Evolutionary conservation across 2,113 vertebrate species (phyloP).

Genomic region (Halichoerus grypus): DNA sequence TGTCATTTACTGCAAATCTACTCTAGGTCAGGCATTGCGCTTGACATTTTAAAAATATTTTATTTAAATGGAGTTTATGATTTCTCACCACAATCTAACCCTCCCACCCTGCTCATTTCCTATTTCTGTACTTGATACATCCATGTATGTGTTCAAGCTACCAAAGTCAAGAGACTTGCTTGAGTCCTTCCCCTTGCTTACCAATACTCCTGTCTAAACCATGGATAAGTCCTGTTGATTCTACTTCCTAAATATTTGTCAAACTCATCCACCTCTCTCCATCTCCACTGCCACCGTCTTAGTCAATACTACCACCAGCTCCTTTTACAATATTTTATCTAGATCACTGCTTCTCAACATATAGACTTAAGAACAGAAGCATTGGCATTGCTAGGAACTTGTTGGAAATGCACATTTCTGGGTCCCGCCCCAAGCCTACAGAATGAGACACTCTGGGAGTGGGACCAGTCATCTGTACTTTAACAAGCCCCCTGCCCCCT

Average conservation of each 20-base stretch:
- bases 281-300: background rate
- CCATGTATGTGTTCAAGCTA: background rate
- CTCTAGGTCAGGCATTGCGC: background rate
- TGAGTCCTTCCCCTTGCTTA: background rate
- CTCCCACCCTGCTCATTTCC: background rate
- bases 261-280: background rate
- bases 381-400: background rate
- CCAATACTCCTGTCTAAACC: background rate
- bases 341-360: background rate
- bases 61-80: background rate
- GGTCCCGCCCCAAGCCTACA: background rate
- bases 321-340: background rate
- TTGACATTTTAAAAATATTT: background rate
- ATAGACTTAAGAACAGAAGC: background rate
- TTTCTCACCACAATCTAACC: background rate
- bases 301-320: too few relatives aligned
- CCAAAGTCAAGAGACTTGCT: background rate
- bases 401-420: background rate
- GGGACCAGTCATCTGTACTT: background rate
- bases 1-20: background rate
- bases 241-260: background rate
- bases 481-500: background rate
- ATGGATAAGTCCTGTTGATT: background rate
- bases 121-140: background rate
- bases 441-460: background rate